Percentiles rank a stretch among this genome's conserved stretches.
Conservation (phyloP, 2,888 invertebrate genomes). For the Napeogenes inachia region DNA sequence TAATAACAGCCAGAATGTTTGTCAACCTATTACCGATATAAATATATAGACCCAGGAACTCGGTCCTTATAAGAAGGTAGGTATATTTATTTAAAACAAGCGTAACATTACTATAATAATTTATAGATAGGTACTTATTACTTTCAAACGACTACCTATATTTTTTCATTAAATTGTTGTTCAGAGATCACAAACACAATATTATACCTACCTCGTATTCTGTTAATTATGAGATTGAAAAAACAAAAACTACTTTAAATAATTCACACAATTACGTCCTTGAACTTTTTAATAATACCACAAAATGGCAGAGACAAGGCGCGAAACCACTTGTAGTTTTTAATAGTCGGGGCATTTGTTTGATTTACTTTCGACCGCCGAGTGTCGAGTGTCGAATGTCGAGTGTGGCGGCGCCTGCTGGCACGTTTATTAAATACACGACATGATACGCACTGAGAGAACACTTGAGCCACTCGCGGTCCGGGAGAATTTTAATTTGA, state of each 20-base stretch:
- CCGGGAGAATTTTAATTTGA: conserved; percentile 19
- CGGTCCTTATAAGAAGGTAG: no score
- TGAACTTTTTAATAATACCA: conserved; percentile 3
- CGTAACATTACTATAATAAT: no score
- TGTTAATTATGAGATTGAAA: no score
- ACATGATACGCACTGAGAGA: conserved; percentile 39
- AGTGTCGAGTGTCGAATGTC: conserved; percentile 6
- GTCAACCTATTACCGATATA: no score
- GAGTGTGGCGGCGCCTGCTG: conserved; percentile 58
- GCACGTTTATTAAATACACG: conserved; percentile 55
- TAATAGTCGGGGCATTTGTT: conserved; percentile 54
- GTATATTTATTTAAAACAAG: no score
- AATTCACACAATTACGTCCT: conserved; percentile 7
- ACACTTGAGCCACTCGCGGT: conserved; percentile 30
- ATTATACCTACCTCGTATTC: no score
- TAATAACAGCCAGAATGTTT: no score
- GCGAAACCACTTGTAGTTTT: conserved; percentile 11
- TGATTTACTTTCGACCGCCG: conserved; percentile 38
- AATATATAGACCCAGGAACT: no score
- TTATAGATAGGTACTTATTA: no score
- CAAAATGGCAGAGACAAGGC: conserved; percentile 1
- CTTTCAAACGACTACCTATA: no score
- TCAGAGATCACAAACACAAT: no score
- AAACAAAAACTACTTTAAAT: conserved; percentile 1
- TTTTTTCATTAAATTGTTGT: no score